Conservation (phyloP, 2,797 vertebrate species). For the Micropoecilia bifurca region DNA sequence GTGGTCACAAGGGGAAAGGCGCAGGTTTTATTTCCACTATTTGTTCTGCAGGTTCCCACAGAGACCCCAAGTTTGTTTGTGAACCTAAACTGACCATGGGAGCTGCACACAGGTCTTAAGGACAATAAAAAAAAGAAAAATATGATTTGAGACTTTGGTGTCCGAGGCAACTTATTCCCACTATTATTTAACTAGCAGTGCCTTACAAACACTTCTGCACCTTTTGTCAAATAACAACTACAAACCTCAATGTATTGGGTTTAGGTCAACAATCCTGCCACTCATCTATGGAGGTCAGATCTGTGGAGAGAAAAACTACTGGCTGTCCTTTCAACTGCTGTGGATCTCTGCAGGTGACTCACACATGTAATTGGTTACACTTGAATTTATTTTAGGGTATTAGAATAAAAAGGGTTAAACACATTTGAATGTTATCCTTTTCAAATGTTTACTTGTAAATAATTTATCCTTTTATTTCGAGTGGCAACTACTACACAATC, state of each 20-base stretch:
- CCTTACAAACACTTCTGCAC: neutral
- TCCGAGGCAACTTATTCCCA: conserved; percentile 64
- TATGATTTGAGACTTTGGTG: neutral
- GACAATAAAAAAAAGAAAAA: conserved; percentile 21
- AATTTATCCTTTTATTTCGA: neutral
- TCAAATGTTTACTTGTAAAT: neutral
- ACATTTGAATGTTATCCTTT: neutral
- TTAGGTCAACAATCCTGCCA: neutral
- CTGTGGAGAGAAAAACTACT: neutral
- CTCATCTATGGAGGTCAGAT: neutral
- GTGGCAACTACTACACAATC: neutral
- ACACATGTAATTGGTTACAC: neutral
- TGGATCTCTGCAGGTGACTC: neutral
- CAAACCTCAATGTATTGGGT: neutral
- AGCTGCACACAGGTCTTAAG: conserved; percentile 57
- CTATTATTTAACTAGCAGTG: conserved; percentile 50
- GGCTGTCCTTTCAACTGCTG: neutral
- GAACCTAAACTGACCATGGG: conserved; percentile 48
- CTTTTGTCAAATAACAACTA: neutral
- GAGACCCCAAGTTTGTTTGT: conserved; percentile 35
- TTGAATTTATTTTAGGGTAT: neutral
- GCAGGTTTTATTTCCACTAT: conserved; percentile 72
- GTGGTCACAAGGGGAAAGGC: conserved; percentile 41
- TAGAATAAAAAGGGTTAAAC: neutral
- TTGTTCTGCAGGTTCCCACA: conserved; percentile 65